Evolutionary conservation across 1,140 invertebrate species (phyloP), one percentile per base, ranked within the genome.

Genomic region (Asbolus verrucosus): DNA sequence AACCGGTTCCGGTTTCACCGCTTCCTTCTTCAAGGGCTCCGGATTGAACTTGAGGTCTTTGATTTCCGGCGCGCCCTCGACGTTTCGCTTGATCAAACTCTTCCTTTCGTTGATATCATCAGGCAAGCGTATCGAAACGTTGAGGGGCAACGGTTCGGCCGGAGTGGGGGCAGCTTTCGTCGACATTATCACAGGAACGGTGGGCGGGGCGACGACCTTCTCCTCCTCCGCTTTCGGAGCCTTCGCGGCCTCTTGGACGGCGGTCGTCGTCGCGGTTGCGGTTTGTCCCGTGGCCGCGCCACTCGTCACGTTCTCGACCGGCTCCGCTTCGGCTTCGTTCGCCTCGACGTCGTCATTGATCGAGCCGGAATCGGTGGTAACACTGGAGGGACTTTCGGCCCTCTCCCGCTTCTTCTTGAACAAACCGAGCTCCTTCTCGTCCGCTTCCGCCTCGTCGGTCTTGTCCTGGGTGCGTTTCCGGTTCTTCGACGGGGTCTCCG

Each of bases 361-460:
- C 14, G 91, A 89, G 73, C 90, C 91, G 62, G 91, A 92, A 77
- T 94, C 92, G 41, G 92, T 91, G 15, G 91, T 92, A 39, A 92
- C 84, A 76, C 91, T 94, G 78, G 90, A 88, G 6, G 93, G 92
- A 82, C 92, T 94, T 69, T 87, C 87, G 11, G 85, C 81, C 41
- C 90, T 80, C 72, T 91, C 90, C 62, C 89, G 86, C 79, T 91
- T 91, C 77, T 92, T 92, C 75, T 91, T 90, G 33, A 85, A 87
- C 59, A 86, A 84, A 24, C 86, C 87, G 15, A 90, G 86, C 73
- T 88, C 87, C 63, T 85, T 86, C 75, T 89, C 87, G 71, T 89
- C 87, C 39, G 83, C 81, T 19, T 83, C 83, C 69, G 82, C 82
- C 31, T 82, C 79, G 69, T 87, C 86, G 5, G 77, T 76, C 70